phyloP scores from a whole-genome alignment of 2,113 vertebrate species.

The Chrysemys picta region DNA sequence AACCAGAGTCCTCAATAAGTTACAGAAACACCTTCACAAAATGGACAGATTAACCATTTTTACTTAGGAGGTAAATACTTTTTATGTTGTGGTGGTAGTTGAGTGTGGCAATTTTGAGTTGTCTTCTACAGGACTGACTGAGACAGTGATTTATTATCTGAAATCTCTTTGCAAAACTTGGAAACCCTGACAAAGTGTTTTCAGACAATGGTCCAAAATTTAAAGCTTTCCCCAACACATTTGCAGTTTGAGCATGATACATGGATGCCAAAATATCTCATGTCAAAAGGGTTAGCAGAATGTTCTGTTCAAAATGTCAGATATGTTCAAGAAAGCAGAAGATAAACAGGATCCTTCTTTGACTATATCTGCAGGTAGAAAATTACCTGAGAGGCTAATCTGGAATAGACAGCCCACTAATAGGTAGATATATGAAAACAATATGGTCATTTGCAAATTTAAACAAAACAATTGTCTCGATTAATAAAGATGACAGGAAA shows the following conservation, averaged over 20 bases:
- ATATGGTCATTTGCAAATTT: not conserved
- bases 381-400: not conserved
- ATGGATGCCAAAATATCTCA: not conserved
- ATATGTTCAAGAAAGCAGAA: not conserved
- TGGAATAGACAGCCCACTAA: not conserved
- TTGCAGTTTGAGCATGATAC: not conserved
- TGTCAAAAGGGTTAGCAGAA: not conserved
- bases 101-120: not conserved
- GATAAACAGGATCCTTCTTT: not conserved
- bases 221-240: not conserved
- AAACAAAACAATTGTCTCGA: not conserved
- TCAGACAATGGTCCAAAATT: not conserved
- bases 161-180: not conserved
- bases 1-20: accelerated
- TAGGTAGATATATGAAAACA: not conserved
- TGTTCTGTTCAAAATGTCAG: not conserved
- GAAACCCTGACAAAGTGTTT: not conserved
- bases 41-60: not conserved
- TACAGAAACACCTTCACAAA: not conserved
- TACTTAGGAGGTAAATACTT: not conserved
- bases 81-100: not conserved
- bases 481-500: not conserved
- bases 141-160: not conserved
- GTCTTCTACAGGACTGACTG: not conserved
- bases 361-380: not conserved